phyloP scores from a whole-genome alignment of 2,888 invertebrate species.

The Sarcophaga subvicina region DNA sequence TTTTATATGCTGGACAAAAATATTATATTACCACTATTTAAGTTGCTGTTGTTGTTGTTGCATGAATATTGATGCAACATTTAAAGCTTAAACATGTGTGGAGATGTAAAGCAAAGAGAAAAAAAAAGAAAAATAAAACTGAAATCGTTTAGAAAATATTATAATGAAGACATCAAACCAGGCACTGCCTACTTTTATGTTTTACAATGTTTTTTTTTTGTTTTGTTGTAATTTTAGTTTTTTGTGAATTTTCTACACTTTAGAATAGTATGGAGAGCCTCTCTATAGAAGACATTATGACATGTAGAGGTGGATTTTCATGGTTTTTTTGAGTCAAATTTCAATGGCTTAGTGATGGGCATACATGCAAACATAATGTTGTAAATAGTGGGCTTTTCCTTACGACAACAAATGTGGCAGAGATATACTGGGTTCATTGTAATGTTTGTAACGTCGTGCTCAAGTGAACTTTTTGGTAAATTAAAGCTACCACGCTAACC shows the following conservation, averaged over 20 bases:
- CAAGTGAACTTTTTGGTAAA: too few relatives aligned
- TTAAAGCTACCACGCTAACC: too few relatives aligned
- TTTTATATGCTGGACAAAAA: constrained; percentile 65
- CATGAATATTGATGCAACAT: constrained; percentile 15
- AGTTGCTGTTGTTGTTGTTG: background rate
- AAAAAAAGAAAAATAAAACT: background rate
- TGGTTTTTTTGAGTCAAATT: constrained; percentile 52
- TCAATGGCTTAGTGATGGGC: constrained; percentile 34
- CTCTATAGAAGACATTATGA: background rate
- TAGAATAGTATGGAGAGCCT: background rate
- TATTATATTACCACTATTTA: background rate
- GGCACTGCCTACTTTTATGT: constrained; percentile 64
- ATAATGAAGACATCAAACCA: constrained; percentile 66
- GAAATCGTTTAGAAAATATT: constrained; percentile 17
- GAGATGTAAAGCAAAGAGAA: background rate
- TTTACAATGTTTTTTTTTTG: background rate
- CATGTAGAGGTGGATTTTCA: constrained; percentile 57
- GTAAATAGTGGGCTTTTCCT: constrained; percentile 39
- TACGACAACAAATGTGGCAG: background rate
- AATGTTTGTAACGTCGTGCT: too few relatives aligned
- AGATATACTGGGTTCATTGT: too few relatives aligned
- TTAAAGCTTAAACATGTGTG: background rate
- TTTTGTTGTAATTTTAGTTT: background rate
- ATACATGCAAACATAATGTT: constrained; percentile 2
- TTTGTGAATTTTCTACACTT: background rate